Evolutionary conservation across 2,797 vertebrate species (phyloP).

Genomic region (Valencia hispanica): DNA sequence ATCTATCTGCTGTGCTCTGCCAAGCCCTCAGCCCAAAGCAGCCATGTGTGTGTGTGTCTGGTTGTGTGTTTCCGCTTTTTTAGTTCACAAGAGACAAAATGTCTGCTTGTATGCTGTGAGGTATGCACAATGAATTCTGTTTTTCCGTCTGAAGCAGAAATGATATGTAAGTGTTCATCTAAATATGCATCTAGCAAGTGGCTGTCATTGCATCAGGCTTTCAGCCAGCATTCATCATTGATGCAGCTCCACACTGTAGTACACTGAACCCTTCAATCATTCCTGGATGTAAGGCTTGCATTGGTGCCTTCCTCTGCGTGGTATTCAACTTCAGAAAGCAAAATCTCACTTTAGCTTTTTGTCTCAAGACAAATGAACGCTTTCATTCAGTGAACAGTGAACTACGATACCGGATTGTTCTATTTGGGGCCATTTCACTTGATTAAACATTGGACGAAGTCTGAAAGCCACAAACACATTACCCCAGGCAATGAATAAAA

Average conservation of each 20-base stretch:
- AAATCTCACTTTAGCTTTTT: conserved; percentile 50
- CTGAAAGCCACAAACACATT: conserved; percentile 46
- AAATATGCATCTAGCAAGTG: conserved; percentile 25
- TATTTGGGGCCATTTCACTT: conserved; percentile 60
- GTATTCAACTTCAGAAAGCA: conserved; percentile 49
- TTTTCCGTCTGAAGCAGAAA: conserved; percentile 25
- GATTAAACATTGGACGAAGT: conserved; percentile 63
- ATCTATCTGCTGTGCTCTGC: conserved; percentile 74
- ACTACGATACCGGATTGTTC: conserved; percentile 57
- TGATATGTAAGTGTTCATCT: conserved; percentile 1
- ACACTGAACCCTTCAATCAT: background rate
- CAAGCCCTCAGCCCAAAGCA: conserved; percentile 70
- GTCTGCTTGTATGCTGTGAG: conserved; percentile 21
- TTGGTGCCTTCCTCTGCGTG: conserved; percentile 5
- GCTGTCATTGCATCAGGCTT: conserved; percentile 36
- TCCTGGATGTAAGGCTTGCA: background rate
- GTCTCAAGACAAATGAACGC: conserved; percentile 57
- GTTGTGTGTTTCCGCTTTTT: conserved; percentile 42
- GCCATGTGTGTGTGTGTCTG: conserved; percentile 27
- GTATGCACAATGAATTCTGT: conserved; percentile 29
- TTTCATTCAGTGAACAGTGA: conserved; percentile 44
- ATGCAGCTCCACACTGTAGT: conserved; percentile 18
- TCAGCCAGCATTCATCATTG: conserved; percentile 39
- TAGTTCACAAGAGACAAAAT: conserved; percentile 41
- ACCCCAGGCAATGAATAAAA: conserved; percentile 9